Base-by-base conservation (phyloP, 2,797 vertebrate genomes). In the Epinephelus coioides region DNA sequence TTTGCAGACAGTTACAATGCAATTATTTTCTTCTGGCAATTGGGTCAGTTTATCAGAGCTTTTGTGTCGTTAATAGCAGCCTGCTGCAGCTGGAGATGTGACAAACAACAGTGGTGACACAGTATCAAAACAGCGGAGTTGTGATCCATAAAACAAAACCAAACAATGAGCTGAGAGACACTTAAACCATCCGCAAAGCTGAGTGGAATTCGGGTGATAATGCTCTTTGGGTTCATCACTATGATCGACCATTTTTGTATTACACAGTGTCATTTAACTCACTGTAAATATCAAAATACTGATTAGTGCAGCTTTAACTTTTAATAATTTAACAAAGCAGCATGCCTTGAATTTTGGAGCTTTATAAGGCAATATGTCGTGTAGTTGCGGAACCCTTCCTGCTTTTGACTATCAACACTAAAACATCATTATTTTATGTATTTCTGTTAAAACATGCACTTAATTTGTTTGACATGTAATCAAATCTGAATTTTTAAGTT, bases 261-360 rank as follows among this genome's bases (percentile, higher is more conserved):
- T 9, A 25, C 15, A 57, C 8, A 46, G 17, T 34, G 34, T 30
- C n/a, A n/a, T 38, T 14, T 57, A 3, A 57, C 10, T 55, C 14
- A 51, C 1, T 71, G 21, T 25, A 40, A 38, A 51, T 34, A 19
- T 6, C 12, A 60, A 40, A 17, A 18, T 23, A 60, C 27, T 43
- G 46, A 70, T 71, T 65, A 65, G 51, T 38, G 47, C 40, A 38
- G n/a, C 23, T 56, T 64, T 25, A 49, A 65, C 21, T 40, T 59
- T 34, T 38, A 3, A 12, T 1, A 17, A 11, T 46, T 0, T 44
- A 55, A 30, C 21, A 3, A 63, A 47, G 43, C n/a, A 72, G 12
- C 23, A 15, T 17, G 25, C 53, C 11, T 50, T 23, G 14, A 62
- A 34, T 51, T 3, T 38, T 69, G 53, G n/a, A 2, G 2, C 18